These are phyloP conservation scores for Brachynemurus nebulosus DNA, from an alignment of 2,888 invertebrate genomes.

Conservation along the genomic window DNA sequence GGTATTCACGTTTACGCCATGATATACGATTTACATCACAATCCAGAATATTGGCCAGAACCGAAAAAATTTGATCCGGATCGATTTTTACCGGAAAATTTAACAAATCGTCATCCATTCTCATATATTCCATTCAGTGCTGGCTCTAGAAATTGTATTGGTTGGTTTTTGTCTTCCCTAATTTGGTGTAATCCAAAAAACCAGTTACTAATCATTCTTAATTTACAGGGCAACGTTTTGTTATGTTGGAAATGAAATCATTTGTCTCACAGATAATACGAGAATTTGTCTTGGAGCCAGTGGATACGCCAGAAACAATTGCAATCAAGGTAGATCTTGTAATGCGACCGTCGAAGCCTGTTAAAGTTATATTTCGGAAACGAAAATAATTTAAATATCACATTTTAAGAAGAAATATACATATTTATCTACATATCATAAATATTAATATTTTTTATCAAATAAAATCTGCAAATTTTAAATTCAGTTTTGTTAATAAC, in stretches of 20 bases:
- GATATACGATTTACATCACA: slow-evolving; percentile 4
- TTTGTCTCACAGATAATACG: slow-evolving; percentile 35
- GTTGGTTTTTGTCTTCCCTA: background rate
- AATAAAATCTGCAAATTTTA: too few relatives aligned
- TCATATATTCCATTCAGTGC: slow-evolving; percentile 7
- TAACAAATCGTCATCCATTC: slow-evolving; percentile 6
- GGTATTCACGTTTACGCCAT: background rate
- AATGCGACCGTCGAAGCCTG: background rate
- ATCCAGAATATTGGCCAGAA: slow-evolving; percentile 7
- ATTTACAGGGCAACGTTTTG: slow-evolving; percentile 34
- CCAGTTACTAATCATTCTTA: slow-evolving; percentile 24
- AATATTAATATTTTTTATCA: too few relatives aligned
- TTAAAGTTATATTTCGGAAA: slow-evolving; percentile 4
- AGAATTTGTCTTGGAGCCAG: slow-evolving; percentile 33
- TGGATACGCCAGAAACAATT: slow-evolving; percentile 30
- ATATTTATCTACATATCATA: too few relatives aligned
- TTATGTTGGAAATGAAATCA: slow-evolving; percentile 8
- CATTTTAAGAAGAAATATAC: too few relatives aligned
- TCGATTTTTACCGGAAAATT: slow-evolving; percentile 5
- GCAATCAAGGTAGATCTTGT: slow-evolving; percentile 30
- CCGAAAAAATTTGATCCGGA: slow-evolving; percentile 8
- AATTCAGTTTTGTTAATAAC: too few relatives aligned
- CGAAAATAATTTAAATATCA: too few relatives aligned
- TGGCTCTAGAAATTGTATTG: slow-evolving; percentile 8
- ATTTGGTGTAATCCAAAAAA: background rate